Conservation (phyloP, 92 coral and sea anemone genomes). For the Palythoa caribaeorum region DNA sequence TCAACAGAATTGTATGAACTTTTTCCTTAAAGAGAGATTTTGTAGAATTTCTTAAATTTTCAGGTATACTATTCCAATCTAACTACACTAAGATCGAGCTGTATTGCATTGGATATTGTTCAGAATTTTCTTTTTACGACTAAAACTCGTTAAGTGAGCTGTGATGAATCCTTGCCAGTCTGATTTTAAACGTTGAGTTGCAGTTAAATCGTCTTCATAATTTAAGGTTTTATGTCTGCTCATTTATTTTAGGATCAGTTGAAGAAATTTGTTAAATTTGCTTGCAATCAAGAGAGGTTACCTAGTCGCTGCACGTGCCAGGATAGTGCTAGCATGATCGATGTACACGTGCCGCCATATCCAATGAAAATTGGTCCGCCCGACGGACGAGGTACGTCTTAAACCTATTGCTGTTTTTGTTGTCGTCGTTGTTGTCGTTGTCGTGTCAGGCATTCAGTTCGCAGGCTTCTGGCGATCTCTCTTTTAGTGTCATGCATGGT, state of each 20-base stretch:
- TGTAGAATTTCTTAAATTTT: too few species aligned
- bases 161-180: background rate
- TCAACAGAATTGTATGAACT: too few species aligned
- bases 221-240: background rate
- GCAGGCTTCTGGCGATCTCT: too few species aligned
- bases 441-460: too few species aligned
- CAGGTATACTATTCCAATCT: too few species aligned
- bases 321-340: slow-evolving; percentile 81
- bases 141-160: background rate
- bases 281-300: slow-evolving; percentile 97
- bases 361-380: slow-evolving; percentile 99
- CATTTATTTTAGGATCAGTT: slow-evolving; percentile 80
- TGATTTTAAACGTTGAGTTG: too few species aligned
- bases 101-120: background rate
- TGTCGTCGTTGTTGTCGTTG: too few species aligned
- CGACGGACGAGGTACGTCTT: slow-evolving; percentile 89
- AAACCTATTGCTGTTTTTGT: background rate
- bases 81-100: background rate
- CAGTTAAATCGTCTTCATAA: background rate
- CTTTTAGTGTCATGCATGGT: too few species aligned
- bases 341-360: slow-evolving; percentile 97
- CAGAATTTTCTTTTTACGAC: background rate
- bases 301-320: slow-evolving; percentile 98
- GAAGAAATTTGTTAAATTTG: slow-evolving; percentile 96
- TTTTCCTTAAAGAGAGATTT: too few species aligned